Base-by-base conservation (phyloP, 1,140 invertebrate species). In the Monochamus saltuarius region DNA sequence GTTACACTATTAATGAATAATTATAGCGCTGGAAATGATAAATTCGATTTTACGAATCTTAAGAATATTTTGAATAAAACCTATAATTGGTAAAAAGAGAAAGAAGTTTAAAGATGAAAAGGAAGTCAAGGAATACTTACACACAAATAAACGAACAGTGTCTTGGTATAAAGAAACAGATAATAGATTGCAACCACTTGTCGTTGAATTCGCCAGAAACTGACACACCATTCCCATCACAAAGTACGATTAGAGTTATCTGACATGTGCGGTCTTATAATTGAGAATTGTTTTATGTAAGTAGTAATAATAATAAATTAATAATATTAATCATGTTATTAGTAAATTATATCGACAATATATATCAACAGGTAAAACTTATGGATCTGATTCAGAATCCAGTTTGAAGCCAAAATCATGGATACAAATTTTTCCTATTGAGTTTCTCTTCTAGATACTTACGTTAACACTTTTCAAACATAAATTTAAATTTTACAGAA, bases 151-250 rank as follows among this genome's bases (percentile, higher is more conserved):
- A 47, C 75, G 81, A 62, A 81, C 75, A 22, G 62, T 65, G 4
- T 75, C 83, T 52, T 88, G 85, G 85, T 83, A 82, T 59, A 65
- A 74, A 43, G 76, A 81, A 60, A 82, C 81, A 14, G 81, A 81
- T 37, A 72, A 78, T 34, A 86, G 85, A 61, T 67, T 88, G 45
- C 69, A 77, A 2, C 43, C 75, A 9, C 71, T 83, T 14, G 77
- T 84, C 29, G 75, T 74, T 51, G 78, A 79, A 17, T 69, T 87
- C 11, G 65, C 77, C 4, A 66, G n/a, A n/a, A 74, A 35, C 67
- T 86, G 22, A 75, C 74, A 1, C 73, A 76, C 35, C 83, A 87
- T 72, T 78, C 80, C 3, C 80, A 86, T 69, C 74, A 66, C 37
- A 79, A 77, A 75, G 84, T 88, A 49, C 73, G 84, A 35, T 68